phyloP scores from a whole-genome alignment of 2,888 invertebrate species.

The Psylliodes chrysocephalus region DNA sequence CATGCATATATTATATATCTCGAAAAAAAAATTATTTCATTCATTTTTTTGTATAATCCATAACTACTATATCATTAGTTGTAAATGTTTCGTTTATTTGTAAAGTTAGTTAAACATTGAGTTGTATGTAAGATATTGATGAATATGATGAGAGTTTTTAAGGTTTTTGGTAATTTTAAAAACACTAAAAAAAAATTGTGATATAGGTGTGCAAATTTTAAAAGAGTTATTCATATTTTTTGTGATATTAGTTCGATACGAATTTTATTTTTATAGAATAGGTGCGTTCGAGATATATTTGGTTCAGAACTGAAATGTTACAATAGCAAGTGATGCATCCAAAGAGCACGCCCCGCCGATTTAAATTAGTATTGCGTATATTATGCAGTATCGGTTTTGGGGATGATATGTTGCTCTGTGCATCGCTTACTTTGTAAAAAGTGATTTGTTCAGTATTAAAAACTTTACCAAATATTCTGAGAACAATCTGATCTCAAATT shows the following conservation, averaged over 20 bases:
- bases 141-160: slow-evolving; percentile 5
- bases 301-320: slow-evolving; percentile 33
- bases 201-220: slow-evolving; percentile 33
- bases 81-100: slow-evolving; percentile 28
- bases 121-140: slow-evolving; percentile 26
- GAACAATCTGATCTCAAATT: slow-evolving; percentile 39
- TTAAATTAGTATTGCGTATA: slow-evolving; percentile 9
- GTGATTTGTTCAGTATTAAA: slow-evolving; percentile 38
- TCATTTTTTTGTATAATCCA: slow-evolving; percentile 34
- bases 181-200: slow-evolving; percentile 30
- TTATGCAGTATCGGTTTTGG: slow-evolving; percentile 15
- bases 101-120: slow-evolving; percentile 27
- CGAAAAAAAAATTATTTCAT: slow-evolving; percentile 36
- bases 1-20: slow-evolving; percentile 33
- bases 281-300: slow-evolving; percentile 30
- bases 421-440: slow-evolving; percentile 15
- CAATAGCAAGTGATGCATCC: slow-evolving; percentile 5
- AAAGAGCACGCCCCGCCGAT: neutral
- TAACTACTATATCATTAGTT: slow-evolving; percentile 30
- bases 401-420: neutral
- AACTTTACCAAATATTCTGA: slow-evolving; percentile 33
- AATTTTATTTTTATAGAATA: slow-evolving; percentile 40
- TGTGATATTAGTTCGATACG: slow-evolving; percentile 52
- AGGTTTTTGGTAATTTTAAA: slow-evolving; percentile 29
- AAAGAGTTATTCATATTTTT: slow-evolving; percentile 38